A percentile compares a stretch with the other conserved stretches of the same genome.
These are phyloP conservation scores for Leucoptera coffeella DNA, from an alignment of 2,888 invertebrate genomes.

Conservation along the genomic window DNA sequence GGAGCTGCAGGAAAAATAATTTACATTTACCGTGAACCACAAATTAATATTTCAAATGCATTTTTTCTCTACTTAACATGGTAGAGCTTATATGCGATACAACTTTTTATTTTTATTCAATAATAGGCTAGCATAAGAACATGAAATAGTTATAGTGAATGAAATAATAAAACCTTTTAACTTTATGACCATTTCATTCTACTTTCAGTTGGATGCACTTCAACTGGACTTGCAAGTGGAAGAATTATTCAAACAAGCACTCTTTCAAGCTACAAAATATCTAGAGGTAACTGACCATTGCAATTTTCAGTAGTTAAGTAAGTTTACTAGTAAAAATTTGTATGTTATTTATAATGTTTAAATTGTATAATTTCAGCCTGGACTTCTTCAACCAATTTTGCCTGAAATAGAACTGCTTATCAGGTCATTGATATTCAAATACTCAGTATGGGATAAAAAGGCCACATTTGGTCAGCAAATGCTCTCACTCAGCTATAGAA, in stretches of 20 bases:
- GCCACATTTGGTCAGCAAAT: constrained; percentile 81
- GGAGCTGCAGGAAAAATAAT: too few relatives aligned
- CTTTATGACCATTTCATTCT: too few relatives aligned
- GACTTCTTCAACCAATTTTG: constrained; percentile 51
- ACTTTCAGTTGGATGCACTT: constrained; percentile 66
- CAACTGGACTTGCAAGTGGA: constrained; percentile 74
- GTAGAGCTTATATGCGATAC: not conserved
- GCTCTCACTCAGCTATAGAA: constrained; percentile 67
- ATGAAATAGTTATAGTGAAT: not conserved
- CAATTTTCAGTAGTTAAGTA: too few relatives aligned
- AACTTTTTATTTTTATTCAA: not conserved
- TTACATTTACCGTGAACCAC: too few relatives aligned
- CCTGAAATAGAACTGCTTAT: constrained; percentile 68
- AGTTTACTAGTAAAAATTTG: not conserved
- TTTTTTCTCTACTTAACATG: too few relatives aligned
- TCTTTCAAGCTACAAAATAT: constrained; percentile 58
- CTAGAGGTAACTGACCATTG: constrained; percentile 57
- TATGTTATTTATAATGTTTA: not conserved
- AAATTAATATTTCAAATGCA: too few relatives aligned
- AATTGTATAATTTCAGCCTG: constrained; percentile 44
- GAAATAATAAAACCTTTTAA: not conserved
- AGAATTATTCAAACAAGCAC: constrained; percentile 61
- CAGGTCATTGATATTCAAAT: constrained; percentile 62
- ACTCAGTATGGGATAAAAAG: constrained; percentile 60
- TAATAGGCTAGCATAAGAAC: not conserved